Evolutionary conservation across 2,888 invertebrate genomes (phyloP).

Genomic region (Neoitamus cyanurus): DNA sequence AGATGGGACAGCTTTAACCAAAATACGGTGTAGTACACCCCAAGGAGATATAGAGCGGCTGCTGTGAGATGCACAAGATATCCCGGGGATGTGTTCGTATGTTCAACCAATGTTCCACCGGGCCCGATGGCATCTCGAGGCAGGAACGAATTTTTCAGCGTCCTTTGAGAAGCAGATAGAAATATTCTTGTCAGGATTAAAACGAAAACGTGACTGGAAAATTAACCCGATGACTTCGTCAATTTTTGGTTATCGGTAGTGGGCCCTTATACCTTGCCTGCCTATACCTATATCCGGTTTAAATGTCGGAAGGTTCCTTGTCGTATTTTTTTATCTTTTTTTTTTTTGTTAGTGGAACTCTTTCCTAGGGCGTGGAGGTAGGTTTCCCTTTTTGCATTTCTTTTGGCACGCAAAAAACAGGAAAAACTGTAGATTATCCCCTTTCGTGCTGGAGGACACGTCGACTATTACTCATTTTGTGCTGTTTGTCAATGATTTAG

Average conservation of each 20-base stretch:
- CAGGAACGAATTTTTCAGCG: slow-evolving; percentile 33
- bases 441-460: background rate
- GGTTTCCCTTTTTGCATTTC: slow-evolving; percentile 9
- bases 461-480: slow-evolving; percentile 24
- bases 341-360: background rate
- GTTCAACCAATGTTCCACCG: background rate
- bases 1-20: background rate
- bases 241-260: slow-evolving; percentile 52
- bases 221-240: slow-evolving; percentile 60
- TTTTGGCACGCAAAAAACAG: slow-evolving; percentile 8
- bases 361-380: background rate
- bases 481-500: slow-evolving; percentile 3
- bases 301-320: background rate
- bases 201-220: slow-evolving; percentile 66
- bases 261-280: background rate
- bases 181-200: slow-evolving; percentile 67
- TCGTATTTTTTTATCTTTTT: background rate
- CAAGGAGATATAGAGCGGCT: background rate
- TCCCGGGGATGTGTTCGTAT: background rate
- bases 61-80: background rate
- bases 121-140: background rate
- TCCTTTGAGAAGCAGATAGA: slow-evolving; percentile 40
- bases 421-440: slow-evolving; percentile 11
- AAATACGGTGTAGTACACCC: background rate
- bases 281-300: background rate